Percentiles rank a stretch among this genome's conserved stretches.
These are phyloP conservation scores for Andricus quercusramuli DNA, from an alignment of 2,888 invertebrate species.

Conservation along the genomic window DNA sequence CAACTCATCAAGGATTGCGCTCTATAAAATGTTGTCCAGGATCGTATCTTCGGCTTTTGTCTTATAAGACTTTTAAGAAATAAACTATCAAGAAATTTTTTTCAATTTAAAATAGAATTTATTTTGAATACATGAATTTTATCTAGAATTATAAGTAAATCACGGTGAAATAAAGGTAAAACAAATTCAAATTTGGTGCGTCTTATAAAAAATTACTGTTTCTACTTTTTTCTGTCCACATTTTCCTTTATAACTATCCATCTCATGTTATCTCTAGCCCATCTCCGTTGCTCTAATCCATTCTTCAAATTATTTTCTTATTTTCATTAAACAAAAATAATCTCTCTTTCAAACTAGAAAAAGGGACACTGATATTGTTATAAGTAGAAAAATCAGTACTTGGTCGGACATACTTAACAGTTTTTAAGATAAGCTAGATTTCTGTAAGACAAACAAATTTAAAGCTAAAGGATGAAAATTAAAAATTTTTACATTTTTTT, in stretches of 20 bases:
- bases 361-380: not conserved
- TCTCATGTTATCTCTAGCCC: too few relatives aligned
- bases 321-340: not conserved
- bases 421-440: not conserved
- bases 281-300: not conserved
- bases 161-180: too few relatives aligned
- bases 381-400: slow-evolving; percentile 5
- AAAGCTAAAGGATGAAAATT: too few relatives aligned
- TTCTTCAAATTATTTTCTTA: not conserved
- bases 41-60: not conserved
- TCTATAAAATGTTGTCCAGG: not conserved
- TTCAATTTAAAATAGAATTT: too few relatives aligned
- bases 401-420: not conserved
- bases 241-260: not conserved
- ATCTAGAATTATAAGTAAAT: too few relatives aligned
- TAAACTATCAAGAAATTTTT: too few relatives aligned
- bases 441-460: not conserved
- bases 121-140: too few relatives aligned
- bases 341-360: not conserved
- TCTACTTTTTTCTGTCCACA: too few relatives aligned
- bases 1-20: not conserved
- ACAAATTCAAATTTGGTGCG: too few relatives aligned
- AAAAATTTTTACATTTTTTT: too few relatives aligned
- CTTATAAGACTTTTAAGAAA: too few relatives aligned
- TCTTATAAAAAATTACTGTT: too few relatives aligned